These are phyloP conservation scores for Tenrec ecaudatus DNA, from an alignment of 2,113 vertebrate genomes.

Conservation along the genomic window DNA sequence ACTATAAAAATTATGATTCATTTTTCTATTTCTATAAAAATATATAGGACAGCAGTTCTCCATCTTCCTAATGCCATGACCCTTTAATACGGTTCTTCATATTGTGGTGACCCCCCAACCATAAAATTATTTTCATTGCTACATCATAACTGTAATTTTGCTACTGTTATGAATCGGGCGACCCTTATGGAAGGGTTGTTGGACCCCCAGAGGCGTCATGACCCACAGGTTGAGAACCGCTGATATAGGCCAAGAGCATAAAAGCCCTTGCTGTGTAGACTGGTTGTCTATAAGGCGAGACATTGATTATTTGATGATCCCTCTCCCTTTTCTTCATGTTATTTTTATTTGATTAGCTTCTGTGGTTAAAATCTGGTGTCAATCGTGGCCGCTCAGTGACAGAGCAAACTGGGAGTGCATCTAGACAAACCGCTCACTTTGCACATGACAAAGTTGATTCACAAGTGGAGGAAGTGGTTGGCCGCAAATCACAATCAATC, in stretches of 20 bases:
- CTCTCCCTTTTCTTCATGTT: not conserved
- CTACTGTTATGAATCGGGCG: too few species aligned
- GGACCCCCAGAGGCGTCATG: too few species aligned
- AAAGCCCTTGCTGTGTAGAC: not conserved
- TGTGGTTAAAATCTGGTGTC: not conserved
- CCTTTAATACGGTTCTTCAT: too few species aligned
- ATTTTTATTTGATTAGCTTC: conserved; percentile 5
- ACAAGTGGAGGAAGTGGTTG: not conserved
- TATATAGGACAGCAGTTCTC: not conserved
- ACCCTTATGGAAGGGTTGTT: too few species aligned
- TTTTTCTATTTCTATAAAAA: conserved; percentile 35
- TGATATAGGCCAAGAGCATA: not conserved
- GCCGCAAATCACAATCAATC: not conserved
- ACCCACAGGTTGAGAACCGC: too few species aligned
- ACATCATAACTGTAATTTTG: too few species aligned
- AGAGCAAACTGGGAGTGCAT: not conserved
- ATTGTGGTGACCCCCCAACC: too few species aligned
- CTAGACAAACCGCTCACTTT: not conserved
- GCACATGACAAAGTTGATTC: not conserved
- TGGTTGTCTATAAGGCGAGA: not conserved
- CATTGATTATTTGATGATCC: not conserved
- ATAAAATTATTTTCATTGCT: too few species aligned
- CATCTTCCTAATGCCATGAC: too few species aligned
- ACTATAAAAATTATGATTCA: not conserved
- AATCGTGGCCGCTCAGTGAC: not conserved